Evolutionary conservation across 1,140 invertebrate genomes (phyloP), one percentile per base, ranked within the genome.

Genomic region (fruit fly (Drosophila melanogaster)): DNA sequence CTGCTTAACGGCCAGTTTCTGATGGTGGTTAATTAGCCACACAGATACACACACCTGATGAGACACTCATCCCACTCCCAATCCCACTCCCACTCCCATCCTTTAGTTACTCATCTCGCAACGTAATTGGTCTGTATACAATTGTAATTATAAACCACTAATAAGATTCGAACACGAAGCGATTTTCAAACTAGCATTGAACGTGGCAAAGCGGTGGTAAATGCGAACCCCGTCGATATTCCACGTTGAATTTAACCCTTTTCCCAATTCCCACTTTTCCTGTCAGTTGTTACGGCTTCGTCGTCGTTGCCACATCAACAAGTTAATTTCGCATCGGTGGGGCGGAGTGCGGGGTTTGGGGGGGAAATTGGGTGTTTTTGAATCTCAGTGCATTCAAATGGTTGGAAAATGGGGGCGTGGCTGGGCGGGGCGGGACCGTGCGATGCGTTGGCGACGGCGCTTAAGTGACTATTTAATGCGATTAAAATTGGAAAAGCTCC

Each of bases 111-210:
- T 47, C 44, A 64, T 81, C 83, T 78, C 83, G 78, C 60, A 83
- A 79, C 83, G 47, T 87, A 87, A 87, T 87, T 87, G 83, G 76
- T 74, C 72, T 87, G 83, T 89, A 87, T 87, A 89, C 83, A 83
- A 89, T 87, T 87, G 84, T 83, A 87, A 87, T 87, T 89, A 87
- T 89, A 89, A 83, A 89, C 83, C 83, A 89, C 84, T 87, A 87
- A 87, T 87, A 87, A 83, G 83, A 87, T 87, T 87, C 83, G 84
- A 87, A 87, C 79, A 87, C 67, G 84, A 51, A 89, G 74, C 79
- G 84, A 79, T 87, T 87, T 86, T 81, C 83, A 57, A 76, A 79
- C 71, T 47, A 54, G 66, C 57, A 72, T 77, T 61, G 77, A 83
- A 66, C 54, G 60, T 76, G 66, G 58, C 49, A 54, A 44, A 41